Evolutionary conservation across 2,888 invertebrate genomes (phyloP).

Genomic region (Drosophila vallismaia): DNA sequence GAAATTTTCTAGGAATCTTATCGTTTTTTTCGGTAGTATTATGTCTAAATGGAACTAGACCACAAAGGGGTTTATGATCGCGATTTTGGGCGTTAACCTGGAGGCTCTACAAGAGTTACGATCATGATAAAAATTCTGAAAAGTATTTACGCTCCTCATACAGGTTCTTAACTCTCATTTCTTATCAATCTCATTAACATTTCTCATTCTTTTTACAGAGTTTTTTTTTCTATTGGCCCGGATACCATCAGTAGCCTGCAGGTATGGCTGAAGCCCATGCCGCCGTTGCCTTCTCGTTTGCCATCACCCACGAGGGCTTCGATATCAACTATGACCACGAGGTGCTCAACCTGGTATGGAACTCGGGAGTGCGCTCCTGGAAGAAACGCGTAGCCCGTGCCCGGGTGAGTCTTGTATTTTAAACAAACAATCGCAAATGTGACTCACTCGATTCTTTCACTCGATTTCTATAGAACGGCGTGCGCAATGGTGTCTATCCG

Average conservation of each 20-base stretch:
- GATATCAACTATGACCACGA: constrained; percentile 99
- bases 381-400: constrained; percentile 95
- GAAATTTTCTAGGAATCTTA: constrained; percentile 17
- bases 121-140: neutral
- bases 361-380: constrained; percentile 97
- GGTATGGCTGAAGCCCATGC: constrained; percentile 99
- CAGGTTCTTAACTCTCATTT: neutral
- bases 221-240: constrained; percentile 6
- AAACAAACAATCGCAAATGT: neutral
- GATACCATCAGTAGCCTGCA: constrained; percentile 25
- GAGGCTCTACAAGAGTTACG: neutral
- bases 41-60: constrained; percentile 15
- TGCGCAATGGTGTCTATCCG: constrained; percentile 98
- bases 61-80: constrained; percentile 21
- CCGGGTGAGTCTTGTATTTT: constrained; percentile 87
- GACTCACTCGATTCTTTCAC: neutral
- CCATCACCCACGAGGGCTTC: constrained; percentile 99
- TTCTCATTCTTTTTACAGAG: neutral
- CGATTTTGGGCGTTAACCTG: constrained; percentile 17
- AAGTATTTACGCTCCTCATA: no score
- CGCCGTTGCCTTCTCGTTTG: constrained; percentile 98
- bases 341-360: constrained; percentile 97
- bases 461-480: constrained; percentile 90
- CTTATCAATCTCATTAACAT: neutral
- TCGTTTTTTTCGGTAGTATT: constrained; percentile 10